Percentiles rank a stretch among this genome's conserved stretches.
Evolutionary conservation across 2,888 invertebrate genomes (phyloP).

Genomic region (Molanna angustata): DNA sequence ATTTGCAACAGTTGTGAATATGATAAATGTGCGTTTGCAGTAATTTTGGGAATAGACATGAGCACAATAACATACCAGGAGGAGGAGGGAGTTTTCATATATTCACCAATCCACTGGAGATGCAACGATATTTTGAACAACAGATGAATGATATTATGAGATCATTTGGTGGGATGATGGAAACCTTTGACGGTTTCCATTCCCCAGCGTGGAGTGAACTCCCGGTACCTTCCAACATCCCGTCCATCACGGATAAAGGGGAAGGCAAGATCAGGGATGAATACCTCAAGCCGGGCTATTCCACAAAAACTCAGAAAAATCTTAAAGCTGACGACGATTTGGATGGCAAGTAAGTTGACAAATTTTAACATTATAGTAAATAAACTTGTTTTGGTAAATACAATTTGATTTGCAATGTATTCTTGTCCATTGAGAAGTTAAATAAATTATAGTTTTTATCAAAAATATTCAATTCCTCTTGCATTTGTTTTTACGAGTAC

Average conservation of each 20-base stretch:
- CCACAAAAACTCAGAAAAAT: conserved; percentile 32
- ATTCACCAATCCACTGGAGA: conserved; percentile 51
- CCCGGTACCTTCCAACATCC: neutral
- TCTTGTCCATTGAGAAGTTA: too few relatives aligned
- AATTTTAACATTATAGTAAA: neutral
- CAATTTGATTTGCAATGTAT: neutral
- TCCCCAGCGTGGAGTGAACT: neutral
- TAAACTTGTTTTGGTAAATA: neutral
- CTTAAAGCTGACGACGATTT: conserved; percentile 42
- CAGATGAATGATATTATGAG: conserved; percentile 51
- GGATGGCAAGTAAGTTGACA: conserved; percentile 46
- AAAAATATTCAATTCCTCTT: too few relatives aligned
- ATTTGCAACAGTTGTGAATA: too few relatives aligned
- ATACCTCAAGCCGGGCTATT: conserved; percentile 46
- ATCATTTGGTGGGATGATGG: conserved; percentile 39
- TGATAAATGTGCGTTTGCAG: too few relatives aligned
- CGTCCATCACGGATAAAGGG: conserved; percentile 5
- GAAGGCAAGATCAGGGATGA: conserved; percentile 41
- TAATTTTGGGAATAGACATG: neutral
- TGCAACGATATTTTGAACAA: conserved; percentile 52
- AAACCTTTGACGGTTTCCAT: conserved; percentile 24
- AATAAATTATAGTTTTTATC: too few relatives aligned
- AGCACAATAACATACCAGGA: conserved; percentile 4
- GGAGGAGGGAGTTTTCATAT: conserved; percentile 40
- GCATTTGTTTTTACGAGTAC: too few relatives aligned